Evolutionary conservation across 2,797 vertebrate genomes (phyloP).

Genomic region (Carapus acus): DNA sequence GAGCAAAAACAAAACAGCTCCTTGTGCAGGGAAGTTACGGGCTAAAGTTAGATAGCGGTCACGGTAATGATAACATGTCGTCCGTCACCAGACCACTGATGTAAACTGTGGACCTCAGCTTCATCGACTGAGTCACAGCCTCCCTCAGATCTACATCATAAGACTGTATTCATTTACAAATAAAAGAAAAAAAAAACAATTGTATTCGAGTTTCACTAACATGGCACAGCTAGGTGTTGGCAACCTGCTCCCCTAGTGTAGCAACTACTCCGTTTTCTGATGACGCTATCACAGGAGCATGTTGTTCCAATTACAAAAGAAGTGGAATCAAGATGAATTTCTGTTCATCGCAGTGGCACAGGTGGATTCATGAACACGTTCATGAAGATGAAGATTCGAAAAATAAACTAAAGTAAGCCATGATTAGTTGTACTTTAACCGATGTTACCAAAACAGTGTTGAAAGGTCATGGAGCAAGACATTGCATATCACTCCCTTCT

Average conservation of each 20-base stretch:
- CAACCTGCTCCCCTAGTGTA: conserved; percentile 27
- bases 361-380: no score
- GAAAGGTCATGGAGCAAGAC: no score
- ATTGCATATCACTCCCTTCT: no score
- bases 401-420: no score
- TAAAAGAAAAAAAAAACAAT: no score
- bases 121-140: conserved; percentile 13
- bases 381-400: neutral
- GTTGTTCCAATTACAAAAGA: no score
- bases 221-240: conserved; percentile 42
- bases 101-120: conserved; percentile 38
- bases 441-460: no score
- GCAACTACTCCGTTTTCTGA: conserved; percentile 15
- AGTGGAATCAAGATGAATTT: no score
- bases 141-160: conserved; percentile 39
- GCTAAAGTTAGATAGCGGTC: conserved; percentile 44
- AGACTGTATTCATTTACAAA: conserved; percentile 32
- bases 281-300: no score
- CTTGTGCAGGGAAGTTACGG: conserved; percentile 30
- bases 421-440: no score
- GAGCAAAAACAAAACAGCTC: conserved; percentile 51
- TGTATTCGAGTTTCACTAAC: conserved; percentile 40
- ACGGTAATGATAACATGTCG: conserved; percentile 42
- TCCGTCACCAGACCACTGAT: conserved; percentile 36
- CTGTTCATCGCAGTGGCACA: no score